A percentile compares a stretch with the other conserved stretches of the same genome.
Evolutionary conservation across 1,140 invertebrate genomes (phyloP).

Genomic region (Latrodectus geometricus): DNA sequence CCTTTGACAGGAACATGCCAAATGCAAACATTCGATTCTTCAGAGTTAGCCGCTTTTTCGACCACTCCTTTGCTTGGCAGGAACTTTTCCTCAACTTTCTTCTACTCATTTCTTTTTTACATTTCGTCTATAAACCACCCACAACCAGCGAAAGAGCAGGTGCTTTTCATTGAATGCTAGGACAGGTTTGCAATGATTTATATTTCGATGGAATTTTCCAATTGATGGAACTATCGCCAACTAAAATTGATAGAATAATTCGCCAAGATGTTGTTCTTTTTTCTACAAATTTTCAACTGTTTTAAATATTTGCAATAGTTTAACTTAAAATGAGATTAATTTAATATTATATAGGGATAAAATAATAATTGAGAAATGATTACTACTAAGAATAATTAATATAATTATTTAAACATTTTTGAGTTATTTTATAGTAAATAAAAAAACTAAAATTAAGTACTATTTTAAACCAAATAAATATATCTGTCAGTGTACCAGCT

Average conservation of each 20-base stretch:
- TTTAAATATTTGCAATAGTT: too few species aligned
- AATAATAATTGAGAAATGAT: too few species aligned
- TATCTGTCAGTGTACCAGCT: too few species aligned
- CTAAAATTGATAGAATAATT: background rate
- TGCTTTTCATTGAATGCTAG: background rate
- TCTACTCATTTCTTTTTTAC: background rate
- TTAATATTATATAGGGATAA: too few species aligned
- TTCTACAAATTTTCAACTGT: too few species aligned
- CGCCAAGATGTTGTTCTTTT: too few species aligned
- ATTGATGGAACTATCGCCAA: background rate
- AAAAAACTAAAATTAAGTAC: too few species aligned
- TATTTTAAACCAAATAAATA: too few species aligned
- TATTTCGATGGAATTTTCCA: background rate
- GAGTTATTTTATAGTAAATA: too few species aligned
- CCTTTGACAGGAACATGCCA: background rate
- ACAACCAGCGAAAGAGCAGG: constrained; percentile 35
- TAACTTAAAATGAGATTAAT: too few species aligned
- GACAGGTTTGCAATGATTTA: background rate
- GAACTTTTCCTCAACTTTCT: background rate
- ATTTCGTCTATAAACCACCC: constrained; percentile 9
- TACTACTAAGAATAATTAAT: too few species aligned
- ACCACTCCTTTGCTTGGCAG: constrained; percentile 4
- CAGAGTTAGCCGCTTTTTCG: background rate
- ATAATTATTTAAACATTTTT: too few species aligned
- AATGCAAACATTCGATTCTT: background rate